phyloP scores from a whole-genome alignment of 30 jellyfish, hydroid and myxozoan species.

The Aurelia coerulea region DNA sequence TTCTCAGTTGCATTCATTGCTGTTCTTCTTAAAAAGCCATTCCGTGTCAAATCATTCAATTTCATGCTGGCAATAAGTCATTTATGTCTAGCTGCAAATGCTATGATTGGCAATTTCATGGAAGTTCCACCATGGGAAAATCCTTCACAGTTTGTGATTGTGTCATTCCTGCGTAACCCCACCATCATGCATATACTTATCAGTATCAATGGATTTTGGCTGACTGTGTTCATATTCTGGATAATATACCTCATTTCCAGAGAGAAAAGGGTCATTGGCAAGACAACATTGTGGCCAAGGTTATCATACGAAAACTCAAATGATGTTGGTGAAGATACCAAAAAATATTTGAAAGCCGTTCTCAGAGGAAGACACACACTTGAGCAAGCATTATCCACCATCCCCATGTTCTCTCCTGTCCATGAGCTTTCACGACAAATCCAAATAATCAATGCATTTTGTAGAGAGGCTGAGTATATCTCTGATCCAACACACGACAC shows the following conservation, averaged over 20 bases:
- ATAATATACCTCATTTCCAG: slow-evolving; percentile 56
- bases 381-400: slow-evolving; percentile 78
- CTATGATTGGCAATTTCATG: slow-evolving; percentile 86
- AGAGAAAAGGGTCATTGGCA: slow-evolving; percentile 67
- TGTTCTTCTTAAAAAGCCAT: slow-evolving; percentile 71
- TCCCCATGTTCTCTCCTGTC: slow-evolving; percentile 93
- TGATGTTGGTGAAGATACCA: slow-evolving; percentile 85
- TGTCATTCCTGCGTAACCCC: slow-evolving; percentile 90
- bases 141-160: slow-evolving; percentile 80
- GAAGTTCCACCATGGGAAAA: slow-evolving; percentile 98
- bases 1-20: slow-evolving; percentile 74
- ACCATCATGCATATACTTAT: slow-evolving; percentile 78
- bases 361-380: slow-evolving; percentile 87
- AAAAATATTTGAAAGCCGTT: slow-evolving; percentile 86
- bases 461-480: slow-evolving; percentile 93
- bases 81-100: slow-evolving; percentile 71
- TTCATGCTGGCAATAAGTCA: slow-evolving; percentile 70
- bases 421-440: slow-evolving; percentile 92
- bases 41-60: slow-evolving; percentile 87
- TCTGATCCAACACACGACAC: slow-evolving; percentile 96
- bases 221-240: slow-evolving; percentile 72
- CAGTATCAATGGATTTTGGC: slow-evolving; percentile 79
- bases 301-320: slow-evolving; percentile 82
- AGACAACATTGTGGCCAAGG: slow-evolving; percentile 86
- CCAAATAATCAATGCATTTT: slow-evolving; percentile 89